Evolutionary conservation across 2,888 invertebrate genomes (phyloP).

Genomic region (Epiperipatus broadwayi): DNA sequence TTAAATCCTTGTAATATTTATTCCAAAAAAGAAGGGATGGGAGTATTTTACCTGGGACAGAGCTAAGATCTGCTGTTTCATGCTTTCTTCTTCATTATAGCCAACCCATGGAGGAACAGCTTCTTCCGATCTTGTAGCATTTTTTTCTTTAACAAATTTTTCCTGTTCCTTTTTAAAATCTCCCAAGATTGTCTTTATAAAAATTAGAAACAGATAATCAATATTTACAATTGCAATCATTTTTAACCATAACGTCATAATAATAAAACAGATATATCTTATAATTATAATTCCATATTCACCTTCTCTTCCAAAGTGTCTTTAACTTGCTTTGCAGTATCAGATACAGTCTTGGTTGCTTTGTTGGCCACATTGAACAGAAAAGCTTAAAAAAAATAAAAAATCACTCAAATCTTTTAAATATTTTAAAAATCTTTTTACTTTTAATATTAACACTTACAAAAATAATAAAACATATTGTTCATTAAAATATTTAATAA

Average conservation of each 20-base stretch:
- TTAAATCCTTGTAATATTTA: no score
- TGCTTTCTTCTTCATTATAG: constrained; percentile 73
- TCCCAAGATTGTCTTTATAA: constrained; percentile 68
- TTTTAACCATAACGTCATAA: neutral
- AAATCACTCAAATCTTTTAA: no score
- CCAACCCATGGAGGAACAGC: constrained; percentile 77
- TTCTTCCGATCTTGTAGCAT: constrained; percentile 22
- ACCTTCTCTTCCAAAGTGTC: constrained; percentile 90
- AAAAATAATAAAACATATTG: no score
- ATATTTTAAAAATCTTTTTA: no score
- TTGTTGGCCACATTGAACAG: constrained; percentile 87
- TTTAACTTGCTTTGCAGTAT: constrained; percentile 77
- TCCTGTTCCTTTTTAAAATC: constrained; percentile 95
- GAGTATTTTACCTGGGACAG: constrained; percentile 58
- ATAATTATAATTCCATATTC: constrained; percentile 31
- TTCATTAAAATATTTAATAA: no score
- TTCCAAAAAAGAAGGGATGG: no score
- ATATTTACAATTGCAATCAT: neutral
- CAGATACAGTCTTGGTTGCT: constrained; percentile 75
- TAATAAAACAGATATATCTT: no score
- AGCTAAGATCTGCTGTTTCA: constrained; percentile 86
- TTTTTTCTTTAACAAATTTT: constrained; percentile 73
- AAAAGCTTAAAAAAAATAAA: constrained; percentile 35
- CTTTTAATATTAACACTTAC: no score
- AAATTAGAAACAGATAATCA: constrained; percentile 16